Conservation (phyloP, 2,113 vertebrate species). For the Peromyscus maniculatus region DNA sequence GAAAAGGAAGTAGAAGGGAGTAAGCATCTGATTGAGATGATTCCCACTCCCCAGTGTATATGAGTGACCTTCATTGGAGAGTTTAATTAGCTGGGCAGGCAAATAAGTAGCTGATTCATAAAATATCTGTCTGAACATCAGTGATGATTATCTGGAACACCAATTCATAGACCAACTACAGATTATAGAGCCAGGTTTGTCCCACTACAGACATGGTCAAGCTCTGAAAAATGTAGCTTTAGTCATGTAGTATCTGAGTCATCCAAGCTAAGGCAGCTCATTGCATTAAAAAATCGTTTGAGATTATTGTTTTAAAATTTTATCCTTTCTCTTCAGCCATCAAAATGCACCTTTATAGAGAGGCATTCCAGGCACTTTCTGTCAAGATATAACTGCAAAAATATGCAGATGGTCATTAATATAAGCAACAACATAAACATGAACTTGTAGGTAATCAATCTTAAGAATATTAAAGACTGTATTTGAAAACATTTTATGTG, state of each 20-base stretch:
- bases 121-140: neutral
- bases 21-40: neutral
- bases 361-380: neutral
- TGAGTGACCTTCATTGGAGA: neutral
- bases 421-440: conserved; percentile 1
- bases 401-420: neutral
- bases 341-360: neutral
- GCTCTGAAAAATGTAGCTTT: neutral
- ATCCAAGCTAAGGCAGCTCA: neutral
- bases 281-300: neutral
- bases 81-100: neutral
- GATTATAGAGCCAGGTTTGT: neutral
- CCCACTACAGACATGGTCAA: neutral
- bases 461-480: conserved; percentile 43
- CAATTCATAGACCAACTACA: neutral
- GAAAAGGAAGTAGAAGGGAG: neutral
- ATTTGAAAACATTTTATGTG: neutral
- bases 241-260: neutral
- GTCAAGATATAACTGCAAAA: conserved; percentile 31
- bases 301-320: neutral
- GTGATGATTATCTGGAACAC: neutral
- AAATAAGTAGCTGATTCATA: neutral
- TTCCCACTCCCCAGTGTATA: neutral
- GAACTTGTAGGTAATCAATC: conserved; percentile 20
- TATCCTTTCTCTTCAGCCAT: neutral